phyloP scores from a whole-genome alignment of 2,113 vertebrate genomes.

The Hiodon alosoides region DNA sequence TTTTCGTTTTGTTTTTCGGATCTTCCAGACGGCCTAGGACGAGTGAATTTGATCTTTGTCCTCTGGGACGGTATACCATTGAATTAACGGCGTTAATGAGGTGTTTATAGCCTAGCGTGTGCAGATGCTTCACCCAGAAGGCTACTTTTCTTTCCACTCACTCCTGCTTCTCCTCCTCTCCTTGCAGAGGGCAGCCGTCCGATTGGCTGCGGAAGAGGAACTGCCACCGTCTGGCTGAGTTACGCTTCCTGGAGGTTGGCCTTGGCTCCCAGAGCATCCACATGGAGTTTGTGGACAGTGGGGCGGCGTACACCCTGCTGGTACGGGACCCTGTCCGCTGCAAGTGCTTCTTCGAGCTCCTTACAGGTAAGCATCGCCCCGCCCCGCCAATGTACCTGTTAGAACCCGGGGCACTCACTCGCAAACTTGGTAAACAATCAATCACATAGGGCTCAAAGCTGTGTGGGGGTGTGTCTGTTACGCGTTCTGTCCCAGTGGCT shows the following conservation, averaged over 20 bases:
- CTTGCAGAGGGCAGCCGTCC: conserved; percentile 69
- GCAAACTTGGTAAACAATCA: too few species aligned
- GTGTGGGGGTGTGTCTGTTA: too few species aligned
- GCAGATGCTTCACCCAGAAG: background rate
- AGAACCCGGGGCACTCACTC: too few species aligned
- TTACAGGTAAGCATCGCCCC: conserved; percentile 65
- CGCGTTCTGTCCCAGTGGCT: too few species aligned
- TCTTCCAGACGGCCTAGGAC: too few species aligned
- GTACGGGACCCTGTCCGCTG: conserved; percentile 72
- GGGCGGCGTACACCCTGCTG: conserved; percentile 73
- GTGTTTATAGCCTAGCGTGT: too few species aligned
- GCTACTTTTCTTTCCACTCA: background rate
- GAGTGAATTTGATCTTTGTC: too few species aligned
- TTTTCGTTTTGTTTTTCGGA: too few species aligned
- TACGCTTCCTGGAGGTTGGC: conserved; percentile 79
- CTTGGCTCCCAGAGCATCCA: conserved; percentile 76
- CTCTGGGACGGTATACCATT: too few species aligned
- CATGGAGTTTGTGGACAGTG: conserved; percentile 71
- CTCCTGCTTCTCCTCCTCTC: conserved; percentile 10
- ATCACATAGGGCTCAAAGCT: too few species aligned
- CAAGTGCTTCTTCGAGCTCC: conserved; percentile 68
- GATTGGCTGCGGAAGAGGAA: conserved; percentile 76
- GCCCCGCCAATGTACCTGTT: background rate
- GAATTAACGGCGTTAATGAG: too few species aligned
- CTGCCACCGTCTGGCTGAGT: conserved; percentile 64